Base-by-base conservation (phyloP, 2,113 vertebrate species). In the Prunella himalayana region DNA sequence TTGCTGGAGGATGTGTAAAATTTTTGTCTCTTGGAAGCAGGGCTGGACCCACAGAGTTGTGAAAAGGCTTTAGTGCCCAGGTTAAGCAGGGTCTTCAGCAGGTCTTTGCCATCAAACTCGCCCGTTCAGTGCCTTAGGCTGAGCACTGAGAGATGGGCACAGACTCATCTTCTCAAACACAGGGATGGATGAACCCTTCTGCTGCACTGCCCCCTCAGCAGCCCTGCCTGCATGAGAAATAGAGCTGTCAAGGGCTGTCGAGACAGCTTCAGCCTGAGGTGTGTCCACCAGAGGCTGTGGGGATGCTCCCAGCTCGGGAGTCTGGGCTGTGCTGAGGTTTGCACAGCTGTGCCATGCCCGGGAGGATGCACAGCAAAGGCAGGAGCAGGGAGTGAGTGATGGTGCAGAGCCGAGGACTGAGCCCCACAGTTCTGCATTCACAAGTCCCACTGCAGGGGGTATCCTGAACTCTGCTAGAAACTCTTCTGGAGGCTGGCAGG, bases 371-470 rank as follows among this genome's bases (percentile, higher is more conserved):
- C 39, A 50, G 82, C 27, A 5, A n/a, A 39, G 39, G 23, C 49
- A 57, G 37, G 37, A 79, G 42, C 37, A 33, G 27, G 19, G 21
- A 5, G 31, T 49, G 50, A 77, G 47, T 4, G 50, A 69, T 54
- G 39, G 4, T 2, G 7, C 16, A 51, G 76, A 39, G 60, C 20
- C 0, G 0, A 76, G 53, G 28, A 79, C 17, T 0, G 9, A 85
- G 64, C 11, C 42, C 30, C 39, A 47, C 39, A 16, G 42, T 50
- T 73, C 31, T 24, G 70, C 50, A 42, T 49, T n/a, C 9, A 7
- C 23, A 15, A 86, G 80, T 72, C 20, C 47, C 63, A 30, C 66
- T 25, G 54, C 41, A 72, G 53, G 33, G 30, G 35, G 16, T 75
- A 61, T 51, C 39, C 91, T 59, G 71, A 88, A 3, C 39, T 22